Conservation (phyloP, 2,888 invertebrate species). For the Epirrita christyi region DNA sequence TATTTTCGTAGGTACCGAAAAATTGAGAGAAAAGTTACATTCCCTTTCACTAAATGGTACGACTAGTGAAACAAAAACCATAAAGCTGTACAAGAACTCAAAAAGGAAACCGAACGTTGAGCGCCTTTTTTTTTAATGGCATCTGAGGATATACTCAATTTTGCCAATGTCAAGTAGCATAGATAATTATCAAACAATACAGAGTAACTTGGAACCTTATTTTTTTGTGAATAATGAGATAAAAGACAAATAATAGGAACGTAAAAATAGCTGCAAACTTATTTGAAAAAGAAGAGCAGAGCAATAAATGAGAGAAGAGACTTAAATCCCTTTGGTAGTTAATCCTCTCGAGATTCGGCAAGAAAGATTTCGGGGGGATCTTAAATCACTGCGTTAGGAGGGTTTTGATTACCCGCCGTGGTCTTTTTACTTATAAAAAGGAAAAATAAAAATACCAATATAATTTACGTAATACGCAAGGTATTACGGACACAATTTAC, state of each 20-base stretch:
- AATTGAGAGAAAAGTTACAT: too few species aligned
- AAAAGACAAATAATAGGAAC: conserved; percentile 5
- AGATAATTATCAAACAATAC: too few species aligned
- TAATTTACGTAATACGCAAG: not conserved
- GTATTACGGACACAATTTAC: not conserved
- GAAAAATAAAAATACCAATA: conserved; percentile 9
- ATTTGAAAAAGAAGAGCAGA: conserved; percentile 38
- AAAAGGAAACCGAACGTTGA: too few species aligned
- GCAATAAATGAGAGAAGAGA: conserved; percentile 51
- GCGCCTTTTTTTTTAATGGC: too few species aligned
- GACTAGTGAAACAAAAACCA: too few species aligned
- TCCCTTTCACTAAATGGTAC: too few species aligned
- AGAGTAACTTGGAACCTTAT: too few species aligned
- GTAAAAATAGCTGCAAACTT: conserved; percentile 20
- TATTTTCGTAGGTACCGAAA: too few species aligned
- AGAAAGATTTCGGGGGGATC: conserved; percentile 41
- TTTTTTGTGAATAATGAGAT: not conserved
- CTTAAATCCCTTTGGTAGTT: conserved; percentile 50
- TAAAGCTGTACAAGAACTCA: too few species aligned
- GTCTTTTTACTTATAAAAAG: conserved; percentile 29
- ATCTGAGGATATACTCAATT: too few species aligned
- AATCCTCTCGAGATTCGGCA: conserved; percentile 47
- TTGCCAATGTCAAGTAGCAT: too few species aligned
- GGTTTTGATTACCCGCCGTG: conserved; percentile 41
- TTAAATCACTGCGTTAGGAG: conserved; percentile 44